Conservation (phyloP, 1,140 invertebrate genomes). For the Drosophila setifemur region DNA sequence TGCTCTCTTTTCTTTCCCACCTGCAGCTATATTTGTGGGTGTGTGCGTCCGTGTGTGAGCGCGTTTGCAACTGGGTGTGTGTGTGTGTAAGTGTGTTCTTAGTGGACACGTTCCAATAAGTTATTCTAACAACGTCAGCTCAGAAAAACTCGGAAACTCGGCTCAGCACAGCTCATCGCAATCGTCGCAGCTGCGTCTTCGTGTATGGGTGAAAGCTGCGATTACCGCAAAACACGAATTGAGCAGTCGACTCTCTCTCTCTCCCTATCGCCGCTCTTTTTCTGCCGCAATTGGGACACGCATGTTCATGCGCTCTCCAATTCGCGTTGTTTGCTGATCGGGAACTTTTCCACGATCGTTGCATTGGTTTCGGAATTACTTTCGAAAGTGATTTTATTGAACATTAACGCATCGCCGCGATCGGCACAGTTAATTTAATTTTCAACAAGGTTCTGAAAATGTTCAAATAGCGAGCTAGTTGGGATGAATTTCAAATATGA, state of each 20-base stretch:
- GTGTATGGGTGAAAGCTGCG: conserved; percentile 72
- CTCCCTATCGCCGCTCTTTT: conserved; percentile 24
- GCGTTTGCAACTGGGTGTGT: conserved; percentile 7
- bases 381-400: too few species aligned
- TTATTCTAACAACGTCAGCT: conserved; percentile 73
- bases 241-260: conserved; percentile 11
- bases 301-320: conserved; percentile 15
- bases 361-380: too few species aligned
- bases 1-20: conserved; percentile 22
- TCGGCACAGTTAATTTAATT: too few species aligned
- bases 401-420: too few species aligned
- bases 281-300: conserved; percentile 66
- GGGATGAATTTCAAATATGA: too few species aligned
- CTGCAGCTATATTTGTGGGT: conserved; percentile 22
- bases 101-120: conserved; percentile 78
- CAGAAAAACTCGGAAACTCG: not conserved
- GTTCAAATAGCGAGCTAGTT: too few species aligned
- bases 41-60: not conserved
- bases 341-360: too few species aligned
- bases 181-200: too few species aligned
- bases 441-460: too few species aligned
- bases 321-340: conserved; percentile 15
- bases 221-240: conserved; percentile 43
- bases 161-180: not conserved
- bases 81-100: conserved; percentile 37